Conservation (phyloP, 2,113 vertebrate genomes). For the Scytalopus superciliaris region DNA sequence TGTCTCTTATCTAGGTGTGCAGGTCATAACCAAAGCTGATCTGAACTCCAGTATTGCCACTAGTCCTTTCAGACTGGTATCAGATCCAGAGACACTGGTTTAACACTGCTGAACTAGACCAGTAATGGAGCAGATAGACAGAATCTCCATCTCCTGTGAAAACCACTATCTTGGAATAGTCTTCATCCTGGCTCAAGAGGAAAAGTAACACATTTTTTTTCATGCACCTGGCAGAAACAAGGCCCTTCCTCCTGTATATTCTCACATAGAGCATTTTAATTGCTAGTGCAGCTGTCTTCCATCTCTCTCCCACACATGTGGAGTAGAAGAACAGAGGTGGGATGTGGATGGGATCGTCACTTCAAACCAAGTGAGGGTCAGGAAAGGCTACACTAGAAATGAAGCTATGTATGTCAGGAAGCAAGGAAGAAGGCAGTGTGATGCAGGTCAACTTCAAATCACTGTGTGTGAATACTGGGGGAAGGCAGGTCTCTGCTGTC, state of each 20-base stretch:
- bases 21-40: background rate
- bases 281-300: background rate
- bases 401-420: background rate
- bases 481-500: background rate
- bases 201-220: background rate
- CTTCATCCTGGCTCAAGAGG: background rate
- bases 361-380: background rate
- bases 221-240: background rate
- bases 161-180: background rate
- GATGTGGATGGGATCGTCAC: background rate
- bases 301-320: accelerated
- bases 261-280: background rate
- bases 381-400: background rate
- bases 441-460: background rate
- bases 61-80: background rate
- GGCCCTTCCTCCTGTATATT: background rate
- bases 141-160: background rate
- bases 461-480: background rate
- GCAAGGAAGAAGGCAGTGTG: background rate
- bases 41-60: background rate
- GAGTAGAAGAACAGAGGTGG: background rate
- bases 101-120: background rate
- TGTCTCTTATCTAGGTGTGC: background rate
- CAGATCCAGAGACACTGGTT: background rate
- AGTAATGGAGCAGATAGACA: background rate